These are phyloP conservation scores for Arge pagana DNA, from an alignment of 2,888 invertebrate genomes.

Conservation along the genomic window DNA sequence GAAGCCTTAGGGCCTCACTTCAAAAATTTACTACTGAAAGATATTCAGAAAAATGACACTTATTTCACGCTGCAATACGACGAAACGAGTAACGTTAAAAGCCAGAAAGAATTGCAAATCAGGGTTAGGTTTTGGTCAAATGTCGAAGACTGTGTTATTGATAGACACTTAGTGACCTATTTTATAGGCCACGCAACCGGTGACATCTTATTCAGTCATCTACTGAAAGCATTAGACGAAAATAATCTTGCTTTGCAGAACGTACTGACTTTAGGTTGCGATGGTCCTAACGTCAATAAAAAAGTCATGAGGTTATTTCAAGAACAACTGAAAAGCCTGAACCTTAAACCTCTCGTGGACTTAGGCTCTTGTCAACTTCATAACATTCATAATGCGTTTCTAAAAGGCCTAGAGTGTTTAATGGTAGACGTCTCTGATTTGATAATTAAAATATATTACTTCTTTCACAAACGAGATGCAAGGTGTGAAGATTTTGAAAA, in stretches of 20 bases:
- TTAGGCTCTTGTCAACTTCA: slow-evolving; percentile 28
- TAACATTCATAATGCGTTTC: slow-evolving; percentile 25
- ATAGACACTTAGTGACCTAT: slow-evolving; percentile 22
- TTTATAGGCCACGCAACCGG: slow-evolving; percentile 23
- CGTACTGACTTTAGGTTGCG: slow-evolving; percentile 23
- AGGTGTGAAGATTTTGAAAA: slow-evolving; percentile 25
- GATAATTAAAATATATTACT: slow-evolving; percentile 25
- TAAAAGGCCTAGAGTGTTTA: slow-evolving; percentile 19
- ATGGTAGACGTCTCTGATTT: slow-evolving; percentile 25
- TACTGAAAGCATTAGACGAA: slow-evolving; percentile 20
- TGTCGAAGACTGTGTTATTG: slow-evolving; percentile 9
- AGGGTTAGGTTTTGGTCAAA: slow-evolving; percentile 18
- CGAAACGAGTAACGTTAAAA: slow-evolving; percentile 20
- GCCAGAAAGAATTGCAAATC: slow-evolving; percentile 23
- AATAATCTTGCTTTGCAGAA: slow-evolving; percentile 12
- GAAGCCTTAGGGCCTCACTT: slow-evolving; percentile 17
- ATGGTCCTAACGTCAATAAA: slow-evolving; percentile 24
- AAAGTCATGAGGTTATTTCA: slow-evolving; percentile 17
- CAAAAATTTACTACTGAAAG: slow-evolving; percentile 4
- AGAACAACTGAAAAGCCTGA: slow-evolving; percentile 14
- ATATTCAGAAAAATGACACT: slow-evolving; percentile 2
- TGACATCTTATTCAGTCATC: slow-evolving; percentile 12
- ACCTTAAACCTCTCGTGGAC: slow-evolving; percentile 21
- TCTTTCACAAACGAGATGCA: slow-evolving; percentile 25
- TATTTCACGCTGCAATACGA: slow-evolving; percentile 11